Evolutionary conservation across 2,888 invertebrate species (phyloP).

Genomic region (Plebejus argus): DNA sequence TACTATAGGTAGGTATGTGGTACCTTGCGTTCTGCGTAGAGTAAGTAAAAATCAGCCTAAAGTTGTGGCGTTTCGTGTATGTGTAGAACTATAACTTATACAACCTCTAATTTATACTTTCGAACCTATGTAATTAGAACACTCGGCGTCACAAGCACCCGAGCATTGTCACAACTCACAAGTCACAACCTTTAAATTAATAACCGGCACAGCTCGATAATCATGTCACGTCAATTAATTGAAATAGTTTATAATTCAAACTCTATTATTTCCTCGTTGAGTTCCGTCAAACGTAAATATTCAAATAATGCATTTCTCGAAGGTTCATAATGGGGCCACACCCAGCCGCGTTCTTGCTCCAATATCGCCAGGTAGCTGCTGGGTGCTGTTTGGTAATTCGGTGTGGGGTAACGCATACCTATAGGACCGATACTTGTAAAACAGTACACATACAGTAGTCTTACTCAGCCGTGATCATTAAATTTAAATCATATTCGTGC

Average conservation of each 20-base stretch:
- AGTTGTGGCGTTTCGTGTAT: too few species aligned
- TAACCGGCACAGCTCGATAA: neutral
- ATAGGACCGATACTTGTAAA: neutral
- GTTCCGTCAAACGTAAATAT: constrained; percentile 40
- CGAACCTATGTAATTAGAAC: neutral
- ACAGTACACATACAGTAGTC: neutral
- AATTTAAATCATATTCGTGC: too few species aligned
- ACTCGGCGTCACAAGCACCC: neutral
- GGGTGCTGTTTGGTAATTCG: constrained; percentile 51
- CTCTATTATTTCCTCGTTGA: constrained; percentile 35
- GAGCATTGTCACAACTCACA: neutral
- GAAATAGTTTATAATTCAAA: constrained; percentile 13
- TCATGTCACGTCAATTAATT: constrained; percentile 16
- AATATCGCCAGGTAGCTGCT: constrained; percentile 46
- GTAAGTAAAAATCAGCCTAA: too few species aligned
- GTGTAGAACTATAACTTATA: too few species aligned
- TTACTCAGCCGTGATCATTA: too few species aligned
- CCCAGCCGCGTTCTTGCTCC: constrained; percentile 53
- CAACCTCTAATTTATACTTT: neutral
- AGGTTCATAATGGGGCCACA: constrained; percentile 50
- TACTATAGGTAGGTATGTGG: too few species aligned
- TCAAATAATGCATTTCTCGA: constrained; percentile 48
- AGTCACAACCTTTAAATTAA: neutral
- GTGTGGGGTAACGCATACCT: constrained; percentile 48
- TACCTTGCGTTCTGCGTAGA: too few species aligned